Conservation (phyloP, 2,888 invertebrate genomes). For the Yponomeuta malinellus region DNA sequence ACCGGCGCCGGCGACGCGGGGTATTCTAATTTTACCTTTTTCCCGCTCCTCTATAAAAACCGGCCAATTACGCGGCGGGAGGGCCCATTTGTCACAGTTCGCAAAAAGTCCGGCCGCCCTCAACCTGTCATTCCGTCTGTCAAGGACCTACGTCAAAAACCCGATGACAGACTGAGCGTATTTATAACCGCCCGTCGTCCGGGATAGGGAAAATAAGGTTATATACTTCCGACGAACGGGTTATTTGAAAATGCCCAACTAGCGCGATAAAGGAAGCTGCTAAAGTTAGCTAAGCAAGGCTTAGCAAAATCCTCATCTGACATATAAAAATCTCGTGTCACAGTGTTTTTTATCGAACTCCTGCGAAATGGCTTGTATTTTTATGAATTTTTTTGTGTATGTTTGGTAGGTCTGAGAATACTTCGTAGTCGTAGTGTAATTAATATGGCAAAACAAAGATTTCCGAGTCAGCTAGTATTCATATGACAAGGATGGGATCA, state of each 20-base stretch:
- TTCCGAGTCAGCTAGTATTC: too few relatives aligned
- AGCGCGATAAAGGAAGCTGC: background rate
- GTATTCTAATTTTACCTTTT: conserved; percentile 17
- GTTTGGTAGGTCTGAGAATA: background rate
- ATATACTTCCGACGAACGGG: background rate
- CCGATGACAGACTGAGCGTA: conserved; percentile 54
- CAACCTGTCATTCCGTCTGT: conserved; percentile 59
- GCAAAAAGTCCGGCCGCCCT: conserved; percentile 42
- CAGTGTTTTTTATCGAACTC: background rate
- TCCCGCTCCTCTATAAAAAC: conserved; percentile 46
- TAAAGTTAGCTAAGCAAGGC: background rate
- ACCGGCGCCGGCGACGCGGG: too few relatives aligned
- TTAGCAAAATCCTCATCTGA: background rate
- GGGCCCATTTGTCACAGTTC: conserved; percentile 59
- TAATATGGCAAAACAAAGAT: too few relatives aligned
- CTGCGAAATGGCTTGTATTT: background rate
- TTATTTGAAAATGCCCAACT: background rate
- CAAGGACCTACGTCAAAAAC: conserved; percentile 57
- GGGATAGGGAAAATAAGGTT: background rate
- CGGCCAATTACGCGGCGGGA: conserved; percentile 53
- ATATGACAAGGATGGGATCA: too few relatives aligned
- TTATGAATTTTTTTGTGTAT: background rate
- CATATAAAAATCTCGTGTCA: background rate
- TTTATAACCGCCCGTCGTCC: conserved; percentile 37
- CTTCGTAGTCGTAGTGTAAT: background rate